Base-by-base conservation (phyloP, 2,888 invertebrate genomes). In the Cybosia mesomella region DNA sequence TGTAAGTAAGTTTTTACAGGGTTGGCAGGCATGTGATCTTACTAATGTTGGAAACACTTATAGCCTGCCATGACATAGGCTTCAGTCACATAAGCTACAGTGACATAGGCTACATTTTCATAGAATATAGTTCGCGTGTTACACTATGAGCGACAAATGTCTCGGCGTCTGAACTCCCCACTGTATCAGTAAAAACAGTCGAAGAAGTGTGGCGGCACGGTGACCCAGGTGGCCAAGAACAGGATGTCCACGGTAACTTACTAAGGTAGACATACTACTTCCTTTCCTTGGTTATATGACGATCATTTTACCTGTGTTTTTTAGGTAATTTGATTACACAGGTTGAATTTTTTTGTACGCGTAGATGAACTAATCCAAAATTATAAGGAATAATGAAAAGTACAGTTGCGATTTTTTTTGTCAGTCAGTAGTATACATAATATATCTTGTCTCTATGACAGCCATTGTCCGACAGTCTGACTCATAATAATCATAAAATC, bases 191-290 rank as follows among this genome's bases (percentile, higher is more conserved):
- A 58, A 43, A 64, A 64, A 58, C 54, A 63, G n/a, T 28, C 15
- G 7, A 0, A 22, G 13, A 22, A 28, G 24, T 61, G 39, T 13
- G 24, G 28, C 32, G 81, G 69, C 75, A 75, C 70, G 73, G 72
- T 81, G 81, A 79, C 81, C 82, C 62, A 64, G 54, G 70, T 66
- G 70, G 64, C 67, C 70, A 60, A 65, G 24, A 7, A 21, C 65
- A 71, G 67, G 64, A 71, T 66, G 63, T 68, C 67, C 66, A 32
- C 57, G 55, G 32, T 59, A 70, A 72, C 58, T 67, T 64, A 43
- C 39, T 55, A 11, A 53, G 22, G 68, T 59, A 61, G 80, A 73
- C 66, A 80, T 65, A 64, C 71, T 67, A 69, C 70, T 71, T 64
- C 57, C 68, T 59, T 53, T n/a, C 24, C n/a, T 39, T 10, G 7